These are phyloP conservation scores for Microcaecilia unicolor DNA, from an alignment of 2,797 vertebrate genomes.

Conservation along the genomic window DNA sequence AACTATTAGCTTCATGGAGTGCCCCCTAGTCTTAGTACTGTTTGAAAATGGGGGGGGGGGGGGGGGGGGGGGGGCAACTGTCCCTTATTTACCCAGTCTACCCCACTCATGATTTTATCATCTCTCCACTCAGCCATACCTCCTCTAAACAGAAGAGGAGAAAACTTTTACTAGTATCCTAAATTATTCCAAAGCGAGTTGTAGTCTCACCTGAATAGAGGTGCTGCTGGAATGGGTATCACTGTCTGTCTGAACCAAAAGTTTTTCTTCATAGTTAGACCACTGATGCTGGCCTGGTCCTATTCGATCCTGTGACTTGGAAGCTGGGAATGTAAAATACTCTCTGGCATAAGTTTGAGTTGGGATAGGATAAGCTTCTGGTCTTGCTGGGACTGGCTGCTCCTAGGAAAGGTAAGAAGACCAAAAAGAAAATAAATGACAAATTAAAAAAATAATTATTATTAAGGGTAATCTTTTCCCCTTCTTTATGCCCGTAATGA, in stretches of 20 bases:
- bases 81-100: too few relatives aligned
- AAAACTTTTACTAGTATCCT: too few relatives aligned
- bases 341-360: constrained; percentile 92
- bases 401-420: constrained; percentile 57
- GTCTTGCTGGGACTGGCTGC: constrained; percentile 67
- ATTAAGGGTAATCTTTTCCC: background rate
- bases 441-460: too few relatives aligned
- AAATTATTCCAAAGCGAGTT: too few relatives aligned
- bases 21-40: too few relatives aligned
- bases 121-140: too few relatives aligned
- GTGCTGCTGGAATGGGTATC: constrained; percentile 58
- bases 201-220: constrained; percentile 70
- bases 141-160: too few relatives aligned
- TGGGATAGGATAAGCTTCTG: constrained; percentile 94
- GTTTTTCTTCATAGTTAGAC: constrained; percentile 74
- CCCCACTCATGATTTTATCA: too few relatives aligned
- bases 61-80: too few relatives aligned
- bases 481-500: too few relatives aligned
- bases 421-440: background rate
- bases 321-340: constrained; percentile 93
- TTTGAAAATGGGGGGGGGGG: too few relatives aligned
- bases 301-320: constrained; percentile 84
- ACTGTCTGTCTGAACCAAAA: constrained; percentile 56
- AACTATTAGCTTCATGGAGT: too few relatives aligned
- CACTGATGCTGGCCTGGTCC: constrained; percentile 64